These are phyloP conservation scores for Latrodectus hesperus DNA, from an alignment of 2,888 invertebrate species.

Conservation along the genomic window DNA sequence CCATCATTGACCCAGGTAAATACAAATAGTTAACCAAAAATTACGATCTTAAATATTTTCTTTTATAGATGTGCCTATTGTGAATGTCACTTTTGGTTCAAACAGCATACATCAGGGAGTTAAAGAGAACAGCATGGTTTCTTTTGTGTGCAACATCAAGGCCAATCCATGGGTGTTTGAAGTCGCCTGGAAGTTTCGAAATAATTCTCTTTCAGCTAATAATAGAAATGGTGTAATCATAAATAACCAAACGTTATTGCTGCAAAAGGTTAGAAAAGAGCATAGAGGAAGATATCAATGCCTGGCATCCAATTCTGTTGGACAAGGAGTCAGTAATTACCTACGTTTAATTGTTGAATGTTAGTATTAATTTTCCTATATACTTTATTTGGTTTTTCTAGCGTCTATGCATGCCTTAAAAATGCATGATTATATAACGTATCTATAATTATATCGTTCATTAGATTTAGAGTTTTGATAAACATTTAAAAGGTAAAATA, in stretches of 20 bases:
- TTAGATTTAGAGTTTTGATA: too few relatives aligned
- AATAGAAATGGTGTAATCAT: constrained; percentile 44
- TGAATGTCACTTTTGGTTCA: constrained; percentile 40
- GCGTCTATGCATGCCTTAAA: too few relatives aligned
- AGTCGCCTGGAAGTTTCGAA: constrained; percentile 65
- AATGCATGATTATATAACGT: too few relatives aligned
- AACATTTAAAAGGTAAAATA: too few relatives aligned
- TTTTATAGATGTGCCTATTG: constrained; percentile 47
- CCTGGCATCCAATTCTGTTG: constrained; percentile 36
- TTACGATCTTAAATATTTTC: too few relatives aligned
- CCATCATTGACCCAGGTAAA: too few relatives aligned
- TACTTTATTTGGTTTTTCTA: too few relatives aligned
- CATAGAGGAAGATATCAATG: constrained; percentile 57
- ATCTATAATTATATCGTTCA: too few relatives aligned
- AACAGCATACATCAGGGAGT: constrained; percentile 43
- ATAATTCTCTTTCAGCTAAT: constrained; percentile 37
- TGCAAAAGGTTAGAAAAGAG: constrained; percentile 43
- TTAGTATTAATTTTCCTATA: constrained; percentile 6
- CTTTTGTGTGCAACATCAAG: constrained; percentile 62
- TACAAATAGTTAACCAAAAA: too few relatives aligned
- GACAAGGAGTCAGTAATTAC: constrained; percentile 58
- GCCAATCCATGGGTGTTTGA: constrained; percentile 67
- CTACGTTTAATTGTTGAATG: constrained; percentile 60
- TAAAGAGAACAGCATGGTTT: constrained; percentile 61
- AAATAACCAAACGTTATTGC: constrained; percentile 49